Evolutionary conservation across 2,888 invertebrate genomes (phyloP).

Genomic region (Arge pagana): DNA sequence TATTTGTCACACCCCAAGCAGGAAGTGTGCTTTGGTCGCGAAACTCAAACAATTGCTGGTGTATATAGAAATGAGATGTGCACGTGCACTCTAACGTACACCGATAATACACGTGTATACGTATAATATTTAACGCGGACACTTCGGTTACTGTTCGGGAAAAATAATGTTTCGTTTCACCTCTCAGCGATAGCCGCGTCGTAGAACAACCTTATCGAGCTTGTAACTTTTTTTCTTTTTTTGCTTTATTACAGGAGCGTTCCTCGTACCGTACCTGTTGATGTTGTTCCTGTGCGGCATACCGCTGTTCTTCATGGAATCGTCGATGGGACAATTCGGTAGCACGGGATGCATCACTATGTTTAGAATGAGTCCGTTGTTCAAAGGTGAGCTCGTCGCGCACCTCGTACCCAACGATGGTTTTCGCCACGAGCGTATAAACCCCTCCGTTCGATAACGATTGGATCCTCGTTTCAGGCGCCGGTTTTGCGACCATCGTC

Average conservation of each 20-base stretch:
- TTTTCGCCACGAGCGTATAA: background rate
- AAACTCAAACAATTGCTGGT: conserved; percentile 29
- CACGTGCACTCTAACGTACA: too few relatives aligned
- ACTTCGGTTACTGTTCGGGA: background rate
- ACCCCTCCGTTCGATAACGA: background rate
- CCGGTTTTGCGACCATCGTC: conserved; percentile 81
- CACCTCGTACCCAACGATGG: conserved; percentile 25
- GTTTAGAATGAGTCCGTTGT: conserved; percentile 79
- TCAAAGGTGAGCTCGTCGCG: too few relatives aligned
- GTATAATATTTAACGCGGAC: background rate
- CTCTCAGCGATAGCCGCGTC: background rate
- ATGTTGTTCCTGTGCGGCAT: conserved; percentile 83
- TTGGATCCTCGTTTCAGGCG: conserved; percentile 70
- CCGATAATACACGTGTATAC: too few relatives aligned
- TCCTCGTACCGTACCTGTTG: conserved; percentile 82
- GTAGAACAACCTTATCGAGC: too few relatives aligned
- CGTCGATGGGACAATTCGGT: conserved; percentile 83
- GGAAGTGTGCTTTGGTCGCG: conserved; percentile 36
- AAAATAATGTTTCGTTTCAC: background rate
- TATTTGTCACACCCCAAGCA: conserved; percentile 37
- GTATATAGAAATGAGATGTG: too few relatives aligned
- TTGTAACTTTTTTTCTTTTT: too few relatives aligned
- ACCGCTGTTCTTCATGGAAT: conserved; percentile 87
- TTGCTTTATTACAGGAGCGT: conserved; percentile 71
- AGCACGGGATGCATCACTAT: conserved; percentile 81